Conservation (phyloP, 2,888 invertebrate genomes). For the Heliconius ismenius region DNA sequence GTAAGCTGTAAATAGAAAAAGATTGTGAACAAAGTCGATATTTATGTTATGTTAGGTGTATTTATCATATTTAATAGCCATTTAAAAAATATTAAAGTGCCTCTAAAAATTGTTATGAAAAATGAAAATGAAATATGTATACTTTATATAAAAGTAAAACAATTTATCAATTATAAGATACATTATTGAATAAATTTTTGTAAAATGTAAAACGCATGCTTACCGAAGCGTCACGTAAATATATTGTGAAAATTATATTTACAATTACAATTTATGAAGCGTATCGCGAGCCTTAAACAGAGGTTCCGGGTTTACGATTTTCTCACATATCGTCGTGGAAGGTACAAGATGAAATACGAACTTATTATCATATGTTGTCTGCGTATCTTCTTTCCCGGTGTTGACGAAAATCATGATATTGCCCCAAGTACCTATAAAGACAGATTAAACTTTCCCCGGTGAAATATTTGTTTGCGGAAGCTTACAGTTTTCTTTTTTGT, state of each 20-base stretch:
- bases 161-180: too few relatives aligned
- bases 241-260: conserved; percentile 26
- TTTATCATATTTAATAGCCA: too few relatives aligned
- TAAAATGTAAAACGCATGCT: conserved; percentile 10
- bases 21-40: too few relatives aligned
- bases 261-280: conserved; percentile 16
- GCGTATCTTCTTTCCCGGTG: conserved; percentile 13
- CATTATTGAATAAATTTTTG: too few relatives aligned
- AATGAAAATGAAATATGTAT: too few relatives aligned
- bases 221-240: conserved; percentile 14
- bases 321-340: neutral
- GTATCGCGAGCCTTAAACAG: conserved; percentile 17
- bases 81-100: neutral
- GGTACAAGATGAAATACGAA: conserved; percentile 12
- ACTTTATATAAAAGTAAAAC: too few relatives aligned
- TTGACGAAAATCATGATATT: conserved; percentile 22
- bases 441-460: conserved; percentile 22
- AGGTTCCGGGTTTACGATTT: neutral
- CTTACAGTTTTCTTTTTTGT: conserved; percentile 20
- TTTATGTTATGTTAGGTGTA: too few relatives aligned
- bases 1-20: too few relatives aligned
- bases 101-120: neutral
- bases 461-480: conserved; percentile 29
- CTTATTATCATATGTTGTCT: conserved; percentile 29
- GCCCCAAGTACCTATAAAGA: neutral